Base-by-base conservation (phyloP, 2,888 invertebrate genomes). In the Ethmia dodecea region DNA sequence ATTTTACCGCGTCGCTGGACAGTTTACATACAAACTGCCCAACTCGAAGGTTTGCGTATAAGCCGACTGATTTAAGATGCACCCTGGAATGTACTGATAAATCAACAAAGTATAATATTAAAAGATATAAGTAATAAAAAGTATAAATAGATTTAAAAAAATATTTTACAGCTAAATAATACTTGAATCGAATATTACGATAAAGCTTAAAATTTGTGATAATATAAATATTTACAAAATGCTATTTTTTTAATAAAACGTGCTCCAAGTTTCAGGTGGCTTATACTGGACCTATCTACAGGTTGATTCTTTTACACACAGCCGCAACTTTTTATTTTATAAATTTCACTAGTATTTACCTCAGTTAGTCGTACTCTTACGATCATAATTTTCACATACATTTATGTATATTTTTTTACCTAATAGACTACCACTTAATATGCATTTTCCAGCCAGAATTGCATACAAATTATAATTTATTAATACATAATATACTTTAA, bases 281-380 rank as follows among this genome's bases (percentile, higher is more conserved):
- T 58, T 42, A 60, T 55, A 53, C n/a, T n/a, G n/a, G n/a, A n/a
- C n/a, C 52, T 54, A 61, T 54, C 18, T 18, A 60, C 55, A 58
- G 54, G 65, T 74, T 73, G 75, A 74, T 71, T 73, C 64, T 60
- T 61, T 59, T 44, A 63, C 55, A 75, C 70, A 71, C 74, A 76
- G 76, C 76, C 76, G 71, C 70, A 49, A 47, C 51, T 55, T 60
- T 56, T 43, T 49, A 40, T 42, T 58, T 30, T 13, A 37, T 48
- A 54, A 47, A 55, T 47, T 57, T 56, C 38, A 32, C 51, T 58
- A 52, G 43, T 37, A 39, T 35, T 49, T 56, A 60, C 43, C 52
- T 55, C 51, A 55, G 46, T 52, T 52, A 47, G 38, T 18, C 18
- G 18, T 5, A 18, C 18, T 35, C 48, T 38, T 47, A 49, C 49